Percentiles rank a stretch among this genome's conserved stretches.
Evolutionary conservation across 2,797 vertebrate species (phyloP).

Genomic region (Florisuga fusca): DNA sequence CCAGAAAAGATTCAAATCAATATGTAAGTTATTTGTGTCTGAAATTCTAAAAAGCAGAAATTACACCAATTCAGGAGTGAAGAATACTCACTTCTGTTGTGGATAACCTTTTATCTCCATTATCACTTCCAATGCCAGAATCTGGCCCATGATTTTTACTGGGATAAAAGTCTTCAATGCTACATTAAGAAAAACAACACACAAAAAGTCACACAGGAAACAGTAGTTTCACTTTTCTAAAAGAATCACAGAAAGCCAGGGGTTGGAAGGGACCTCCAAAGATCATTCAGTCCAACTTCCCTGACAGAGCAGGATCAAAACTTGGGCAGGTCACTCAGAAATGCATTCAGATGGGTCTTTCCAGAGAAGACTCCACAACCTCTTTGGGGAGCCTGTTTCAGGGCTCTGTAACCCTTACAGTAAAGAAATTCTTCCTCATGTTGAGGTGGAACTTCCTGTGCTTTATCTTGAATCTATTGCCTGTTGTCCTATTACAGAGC

Average conservation of each 20-base stretch:
- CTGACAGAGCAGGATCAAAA: too few relatives aligned
- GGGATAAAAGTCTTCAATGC: constrained; percentile 98
- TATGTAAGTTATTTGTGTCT: background rate
- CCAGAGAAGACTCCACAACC: too few relatives aligned
- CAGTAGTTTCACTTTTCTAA: background rate
- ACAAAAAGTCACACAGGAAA: background rate
- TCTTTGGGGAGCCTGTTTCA: too few relatives aligned
- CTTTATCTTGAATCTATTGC: too few relatives aligned
- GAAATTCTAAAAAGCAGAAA: background rate
- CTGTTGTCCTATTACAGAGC: too few relatives aligned
- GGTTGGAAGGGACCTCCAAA: too few relatives aligned
- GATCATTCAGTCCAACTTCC: too few relatives aligned
- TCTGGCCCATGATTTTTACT: constrained; percentile 97
- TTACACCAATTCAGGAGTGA: background rate
- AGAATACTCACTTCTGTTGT: constrained; percentile 90
- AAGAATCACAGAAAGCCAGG: background rate
- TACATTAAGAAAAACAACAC: constrained; percentile 57
- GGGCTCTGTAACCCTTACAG: too few relatives aligned
- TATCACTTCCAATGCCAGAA: constrained; percentile 98
- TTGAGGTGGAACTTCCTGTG: too few relatives aligned
- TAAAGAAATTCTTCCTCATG: too few relatives aligned
- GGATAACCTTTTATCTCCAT: constrained; percentile 96
- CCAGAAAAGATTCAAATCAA: background rate
- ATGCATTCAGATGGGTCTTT: too few relatives aligned
- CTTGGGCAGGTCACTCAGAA: too few relatives aligned